These are phyloP conservation scores for Brotogeris chrysoptera DNA, from an alignment of 2,797 vertebrate species.

Conservation along the genomic window DNA sequence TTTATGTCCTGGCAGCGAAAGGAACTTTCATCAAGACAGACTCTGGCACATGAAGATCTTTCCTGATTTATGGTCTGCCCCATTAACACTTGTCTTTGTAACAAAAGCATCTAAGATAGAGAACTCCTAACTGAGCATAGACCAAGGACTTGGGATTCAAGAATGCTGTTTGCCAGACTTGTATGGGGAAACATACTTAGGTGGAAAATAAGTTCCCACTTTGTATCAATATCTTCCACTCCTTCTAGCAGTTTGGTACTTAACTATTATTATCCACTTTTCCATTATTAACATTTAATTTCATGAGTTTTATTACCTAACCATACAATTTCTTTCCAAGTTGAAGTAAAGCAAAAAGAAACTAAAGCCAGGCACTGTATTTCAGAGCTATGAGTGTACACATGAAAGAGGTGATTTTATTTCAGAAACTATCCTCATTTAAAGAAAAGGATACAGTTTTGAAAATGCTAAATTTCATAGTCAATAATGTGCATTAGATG, in stretches of 20 bases:
- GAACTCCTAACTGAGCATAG: accelerated
- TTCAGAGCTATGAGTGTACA: background rate
- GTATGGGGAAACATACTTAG: background rate
- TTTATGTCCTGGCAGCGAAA: background rate
- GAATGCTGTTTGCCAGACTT: background rate
- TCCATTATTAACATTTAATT: background rate
- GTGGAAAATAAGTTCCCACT: background rate
- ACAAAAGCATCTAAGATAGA: background rate
- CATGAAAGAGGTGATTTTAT: background rate
- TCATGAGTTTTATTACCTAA: background rate
- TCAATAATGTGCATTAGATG: background rate
- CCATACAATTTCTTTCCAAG: background rate
- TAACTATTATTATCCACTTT: background rate
- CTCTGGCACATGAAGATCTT: background rate
- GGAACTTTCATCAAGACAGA: background rate
- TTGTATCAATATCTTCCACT: background rate
- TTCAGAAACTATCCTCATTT: background rate
- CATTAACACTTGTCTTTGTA: background rate
- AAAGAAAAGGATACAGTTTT: background rate
- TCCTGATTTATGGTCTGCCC: background rate
- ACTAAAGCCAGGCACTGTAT: background rate
- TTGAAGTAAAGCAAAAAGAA: background rate
- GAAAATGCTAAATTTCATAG: background rate
- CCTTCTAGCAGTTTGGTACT: background rate
- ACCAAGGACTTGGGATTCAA: background rate